phyloP scores from a whole-genome alignment of 2,113 vertebrate species.

The Hemibagrus wyckioides region DNA sequence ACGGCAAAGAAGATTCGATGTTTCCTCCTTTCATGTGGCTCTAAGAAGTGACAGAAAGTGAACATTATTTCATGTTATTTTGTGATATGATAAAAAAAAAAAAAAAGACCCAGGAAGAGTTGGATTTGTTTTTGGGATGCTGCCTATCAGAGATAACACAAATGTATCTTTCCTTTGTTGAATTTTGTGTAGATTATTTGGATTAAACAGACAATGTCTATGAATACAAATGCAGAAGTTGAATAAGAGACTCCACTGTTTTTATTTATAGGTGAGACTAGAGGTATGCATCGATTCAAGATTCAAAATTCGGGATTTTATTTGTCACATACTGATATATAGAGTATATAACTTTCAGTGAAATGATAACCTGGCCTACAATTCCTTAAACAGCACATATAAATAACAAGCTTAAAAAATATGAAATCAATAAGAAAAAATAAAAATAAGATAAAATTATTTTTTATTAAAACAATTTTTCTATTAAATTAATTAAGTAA shows the following conservation, averaged over 20 bases:
- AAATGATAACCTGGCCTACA: too few relatives aligned
- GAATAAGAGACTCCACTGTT: not conserved
- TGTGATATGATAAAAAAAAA: not conserved
- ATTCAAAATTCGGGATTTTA: not conserved
- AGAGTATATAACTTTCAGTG: too few relatives aligned
- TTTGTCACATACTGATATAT: too few relatives aligned
- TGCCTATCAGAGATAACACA: not conserved
- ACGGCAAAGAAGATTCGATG: not conserved
- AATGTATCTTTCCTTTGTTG: not conserved
- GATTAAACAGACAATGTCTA: not conserved
- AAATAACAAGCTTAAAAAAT: too few relatives aligned
- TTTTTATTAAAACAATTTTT: too few relatives aligned
- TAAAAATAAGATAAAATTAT: too few relatives aligned
- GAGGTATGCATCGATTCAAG: not conserved
- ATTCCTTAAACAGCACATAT: too few relatives aligned
- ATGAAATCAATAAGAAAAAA: too few relatives aligned
- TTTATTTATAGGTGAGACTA: too few relatives aligned
- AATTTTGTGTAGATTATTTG: not conserved
- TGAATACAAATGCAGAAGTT: not conserved
- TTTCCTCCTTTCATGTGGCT: not conserved
- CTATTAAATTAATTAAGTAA: too few relatives aligned
- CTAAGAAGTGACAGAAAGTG: not conserved
- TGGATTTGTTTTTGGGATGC: not conserved
- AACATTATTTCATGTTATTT: not conserved
- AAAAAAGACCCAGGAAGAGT: not conserved